phyloP scores from a whole-genome alignment of 2,797 vertebrate species.

The Lemur catta region DNA sequence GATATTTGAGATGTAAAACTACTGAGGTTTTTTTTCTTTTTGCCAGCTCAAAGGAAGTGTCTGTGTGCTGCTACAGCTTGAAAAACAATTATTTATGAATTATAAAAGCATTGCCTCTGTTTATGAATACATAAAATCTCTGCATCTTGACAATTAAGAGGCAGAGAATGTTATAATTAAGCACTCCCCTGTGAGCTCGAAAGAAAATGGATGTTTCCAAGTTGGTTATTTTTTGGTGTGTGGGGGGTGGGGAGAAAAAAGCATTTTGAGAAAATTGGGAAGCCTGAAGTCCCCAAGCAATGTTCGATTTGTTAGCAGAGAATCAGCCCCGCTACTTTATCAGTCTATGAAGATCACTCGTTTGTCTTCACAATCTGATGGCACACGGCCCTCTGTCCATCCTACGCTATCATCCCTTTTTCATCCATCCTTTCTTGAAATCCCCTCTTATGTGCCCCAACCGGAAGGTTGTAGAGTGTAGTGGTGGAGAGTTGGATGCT shows the following conservation, averaged over 20 bases:
- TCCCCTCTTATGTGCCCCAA: not conserved
- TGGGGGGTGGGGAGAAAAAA: not conserved
- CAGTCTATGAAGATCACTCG: not conserved
- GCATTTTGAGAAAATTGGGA: not conserved
- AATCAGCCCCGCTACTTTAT: not conserved
- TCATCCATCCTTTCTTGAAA: not conserved
- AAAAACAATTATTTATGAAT: not conserved
- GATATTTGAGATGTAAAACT: conserved; percentile 3
- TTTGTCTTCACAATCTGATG: not conserved
- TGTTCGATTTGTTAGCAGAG: not conserved
- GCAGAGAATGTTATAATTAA: not conserved
- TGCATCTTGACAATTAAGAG: not conserved
- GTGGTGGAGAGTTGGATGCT: not conserved
- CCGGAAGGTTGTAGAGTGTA: not conserved
- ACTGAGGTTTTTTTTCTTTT: not conserved
- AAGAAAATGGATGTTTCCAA: not conserved
- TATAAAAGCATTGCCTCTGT: not conserved
- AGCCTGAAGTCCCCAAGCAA: not conserved
- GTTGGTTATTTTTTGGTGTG: not conserved
- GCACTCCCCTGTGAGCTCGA: not conserved
- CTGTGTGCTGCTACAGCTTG: not conserved
- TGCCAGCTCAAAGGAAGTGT: not conserved
- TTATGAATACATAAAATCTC: not conserved
- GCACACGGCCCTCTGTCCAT: not conserved
- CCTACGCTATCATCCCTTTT: not conserved